Percentiles rank a stretch among this genome's conserved stretches.
phyloP scores from a whole-genome alignment of 2,113 vertebrate genomes.

The Macheiramphus alcinus region DNA sequence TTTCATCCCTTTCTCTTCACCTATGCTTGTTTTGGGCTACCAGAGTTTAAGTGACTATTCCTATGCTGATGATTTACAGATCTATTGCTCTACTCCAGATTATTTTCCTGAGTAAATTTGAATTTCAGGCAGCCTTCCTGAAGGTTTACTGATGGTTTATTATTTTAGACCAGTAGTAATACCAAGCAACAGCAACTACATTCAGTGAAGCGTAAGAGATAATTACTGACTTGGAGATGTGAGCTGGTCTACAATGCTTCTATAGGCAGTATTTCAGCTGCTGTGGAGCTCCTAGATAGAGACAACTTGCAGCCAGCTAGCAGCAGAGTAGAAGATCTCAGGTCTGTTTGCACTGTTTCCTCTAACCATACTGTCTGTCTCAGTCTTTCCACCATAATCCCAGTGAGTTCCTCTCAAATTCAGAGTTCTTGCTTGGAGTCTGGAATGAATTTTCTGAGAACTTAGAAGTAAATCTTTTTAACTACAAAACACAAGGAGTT shows the following conservation, averaged over 20 bases:
- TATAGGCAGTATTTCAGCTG: neutral
- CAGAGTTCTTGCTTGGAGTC: neutral
- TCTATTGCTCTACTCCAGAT: neutral
- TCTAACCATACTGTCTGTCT: neutral
- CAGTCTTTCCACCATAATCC: neutral
- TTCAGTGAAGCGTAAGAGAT: neutral
- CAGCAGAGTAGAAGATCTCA: neutral
- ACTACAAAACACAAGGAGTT: neutral
- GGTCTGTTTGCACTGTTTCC: neutral
- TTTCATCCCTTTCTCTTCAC: neutral
- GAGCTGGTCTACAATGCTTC: neutral
- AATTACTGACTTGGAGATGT: neutral
- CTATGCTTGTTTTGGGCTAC: neutral
- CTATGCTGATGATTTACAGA: neutral
- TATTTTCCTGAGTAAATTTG: neutral
- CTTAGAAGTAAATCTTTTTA: slow-evolving; percentile 25
- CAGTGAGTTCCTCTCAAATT: neutral
- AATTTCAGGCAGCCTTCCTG: neutral
- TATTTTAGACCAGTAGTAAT: neutral
- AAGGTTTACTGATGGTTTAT: neutral
- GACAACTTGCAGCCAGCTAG: neutral
- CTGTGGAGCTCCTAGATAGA: neutral
- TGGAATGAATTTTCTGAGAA: slow-evolving; percentile 21
- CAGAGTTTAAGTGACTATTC: neutral
- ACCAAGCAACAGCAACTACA: neutral